Evolutionary conservation across 2,113 vertebrate species (phyloP), one percentile per base, ranked within the genome.

Genomic region (Malurus melanocephalus): DNA sequence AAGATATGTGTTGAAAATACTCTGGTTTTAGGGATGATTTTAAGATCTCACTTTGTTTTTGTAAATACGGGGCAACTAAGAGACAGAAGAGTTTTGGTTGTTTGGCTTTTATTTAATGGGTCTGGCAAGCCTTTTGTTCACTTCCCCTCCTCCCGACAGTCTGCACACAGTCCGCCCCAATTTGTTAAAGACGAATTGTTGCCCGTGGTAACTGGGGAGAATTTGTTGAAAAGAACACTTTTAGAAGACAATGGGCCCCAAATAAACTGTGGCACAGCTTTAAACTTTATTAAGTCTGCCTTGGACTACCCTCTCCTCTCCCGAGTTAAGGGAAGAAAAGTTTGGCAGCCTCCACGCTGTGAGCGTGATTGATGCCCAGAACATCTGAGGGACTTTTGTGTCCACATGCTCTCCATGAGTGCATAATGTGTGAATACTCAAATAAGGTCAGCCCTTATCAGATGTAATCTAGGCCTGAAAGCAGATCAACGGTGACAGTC

Each of bases 311-410:
- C 91, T 95, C 92, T 96, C 93, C 95, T 95, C 87, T 97, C 94
- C 71, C 0, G 4, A 95, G 97, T 95, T 96, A 93, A 95, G 92
- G 94, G 96, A 97, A 97, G 95, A 97, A 97, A 97, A 95, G 97
- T 97, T 96, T 96, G 97, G 96, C 97, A 95, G 97, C 96, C 96
- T 96, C 89, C 98, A 97, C 18, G 96, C 98, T 98, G 98, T 95
- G 98, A 87, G 33, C 85, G 90, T 99, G 98, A 99, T 98, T 98
- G 98, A 98, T 98, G 97, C 90, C 95, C 94, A 97, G 94, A 96
- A 98, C 98, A 98, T 97, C 98, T 97, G 98, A 98, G 97, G 97
- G 95, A 97, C 97, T 98, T 98, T 98, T 97, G 98, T 98, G 98
- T 97, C 96, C 96, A 96, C 96, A 93, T 96, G 98, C 98, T 97